Conservation (phyloP, 2,888 invertebrate genomes). For the Macrosiphum euphorbiae region DNA sequence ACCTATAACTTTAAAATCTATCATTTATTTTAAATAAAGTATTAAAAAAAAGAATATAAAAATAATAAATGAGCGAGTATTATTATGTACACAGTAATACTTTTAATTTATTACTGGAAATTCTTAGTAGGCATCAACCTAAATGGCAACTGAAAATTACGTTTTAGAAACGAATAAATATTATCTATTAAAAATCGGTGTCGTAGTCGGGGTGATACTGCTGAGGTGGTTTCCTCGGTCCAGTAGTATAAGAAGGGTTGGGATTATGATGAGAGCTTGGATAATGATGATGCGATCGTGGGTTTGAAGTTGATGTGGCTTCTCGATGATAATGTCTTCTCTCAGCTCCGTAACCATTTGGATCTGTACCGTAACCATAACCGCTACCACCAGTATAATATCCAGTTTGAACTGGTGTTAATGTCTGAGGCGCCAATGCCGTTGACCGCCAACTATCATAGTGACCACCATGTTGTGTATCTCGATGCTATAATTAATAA, state of each 20-base stretch:
- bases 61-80: constrained; percentile 58
- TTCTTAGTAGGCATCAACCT: constrained; percentile 4
- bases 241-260: constrained; percentile 19
- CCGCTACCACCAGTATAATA: constrained; percentile 31
- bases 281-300: constrained; percentile 49
- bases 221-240: constrained; percentile 55
- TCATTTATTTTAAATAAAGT: constrained; percentile 1
- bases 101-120: constrained; percentile 20
- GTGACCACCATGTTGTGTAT: constrained; percentile 15
- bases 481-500: constrained; percentile 25
- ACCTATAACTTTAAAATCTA: constrained; percentile 20
- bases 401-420: constrained; percentile 48
- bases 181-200: constrained; percentile 39
- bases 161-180: neutral
- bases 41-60: constrained; percentile 6
- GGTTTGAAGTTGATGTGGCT: neutral
- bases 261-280: constrained; percentile 43
- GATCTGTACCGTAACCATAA: constrained; percentile 38
- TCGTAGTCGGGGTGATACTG: constrained; percentile 57
- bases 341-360: constrained; percentile 22
- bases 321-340: constrained; percentile 50
- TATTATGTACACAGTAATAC: constrained; percentile 36
- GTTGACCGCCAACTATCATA: constrained; percentile 57
- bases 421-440: constrained; percentile 22
- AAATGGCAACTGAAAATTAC: constrained; percentile 58